Evolutionary conservation across 2,113 vertebrate genomes (phyloP).

Genomic region (Tinamus guttatus): DNA sequence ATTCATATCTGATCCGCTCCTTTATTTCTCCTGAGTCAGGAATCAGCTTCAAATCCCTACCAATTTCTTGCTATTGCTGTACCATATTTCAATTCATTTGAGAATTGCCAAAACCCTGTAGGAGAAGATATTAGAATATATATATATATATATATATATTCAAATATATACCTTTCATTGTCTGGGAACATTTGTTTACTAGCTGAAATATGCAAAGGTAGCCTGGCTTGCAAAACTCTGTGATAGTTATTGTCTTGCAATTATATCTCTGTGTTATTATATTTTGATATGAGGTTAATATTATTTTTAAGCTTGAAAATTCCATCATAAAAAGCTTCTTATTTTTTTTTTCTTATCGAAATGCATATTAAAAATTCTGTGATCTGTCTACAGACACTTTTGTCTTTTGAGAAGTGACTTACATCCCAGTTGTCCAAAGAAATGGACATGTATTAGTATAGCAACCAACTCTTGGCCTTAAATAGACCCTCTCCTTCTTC

Average conservation of each 20-base stretch:
- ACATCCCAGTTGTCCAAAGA: not conserved
- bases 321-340: not conserved
- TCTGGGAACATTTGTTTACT: not conserved
- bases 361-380: not conserved
- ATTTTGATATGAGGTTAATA: not conserved
- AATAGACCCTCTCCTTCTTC: not conserved
- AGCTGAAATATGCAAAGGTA: not conserved
- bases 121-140: not conserved
- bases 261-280: not conserved
- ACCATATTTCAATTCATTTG: not conserved
- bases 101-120: not conserved
- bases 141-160: too few relatives aligned
- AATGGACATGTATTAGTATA: not conserved
- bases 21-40: not conserved
- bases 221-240: not conserved
- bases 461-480: not conserved
- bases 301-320: not conserved
- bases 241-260: not conserved
- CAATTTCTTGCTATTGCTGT: not conserved
- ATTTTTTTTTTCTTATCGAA: not conserved
- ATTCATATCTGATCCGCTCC: not conserved
- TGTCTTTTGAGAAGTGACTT: not conserved
- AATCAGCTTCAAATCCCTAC: accelerated
- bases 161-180: not conserved
- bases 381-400: not conserved